phyloP scores from a whole-genome alignment of 2,797 vertebrate genomes.

The Coreius guichenoti region DNA sequence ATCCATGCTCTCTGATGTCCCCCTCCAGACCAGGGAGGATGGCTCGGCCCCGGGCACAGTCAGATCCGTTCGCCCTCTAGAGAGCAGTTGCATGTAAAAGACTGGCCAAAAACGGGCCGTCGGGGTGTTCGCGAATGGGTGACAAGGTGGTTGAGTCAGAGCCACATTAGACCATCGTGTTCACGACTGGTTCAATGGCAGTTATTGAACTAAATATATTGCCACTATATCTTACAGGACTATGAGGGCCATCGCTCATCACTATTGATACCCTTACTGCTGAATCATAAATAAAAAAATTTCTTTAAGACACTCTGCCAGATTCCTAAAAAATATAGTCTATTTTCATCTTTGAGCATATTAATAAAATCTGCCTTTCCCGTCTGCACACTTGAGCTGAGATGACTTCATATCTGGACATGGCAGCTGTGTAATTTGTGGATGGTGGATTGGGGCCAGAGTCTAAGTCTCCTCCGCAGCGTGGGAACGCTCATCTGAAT shows the following conservation, averaged over 20 bases:
- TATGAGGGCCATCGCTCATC: neutral
- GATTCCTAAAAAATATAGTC: constrained; percentile 25
- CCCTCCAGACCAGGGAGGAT: no score
- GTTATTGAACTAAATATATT: neutral
- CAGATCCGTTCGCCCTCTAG: no score
- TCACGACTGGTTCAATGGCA: no score
- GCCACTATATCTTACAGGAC: neutral
- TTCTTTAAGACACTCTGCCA: neutral
- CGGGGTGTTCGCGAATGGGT: no score
- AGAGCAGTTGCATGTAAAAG: no score
- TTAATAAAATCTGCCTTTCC: constrained; percentile 38
- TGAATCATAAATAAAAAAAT: neutral
- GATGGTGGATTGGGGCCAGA: constrained; percentile 60
- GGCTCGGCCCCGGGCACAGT: no score
- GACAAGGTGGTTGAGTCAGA: no score
- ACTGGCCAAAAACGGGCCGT: no score
- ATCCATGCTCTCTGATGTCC: no score
- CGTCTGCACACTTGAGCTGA: constrained; percentile 17
- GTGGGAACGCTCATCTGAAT: constrained; percentile 65
- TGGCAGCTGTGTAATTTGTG: constrained; percentile 64
- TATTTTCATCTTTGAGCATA: constrained; percentile 19
- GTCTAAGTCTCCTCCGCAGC: constrained; percentile 56
- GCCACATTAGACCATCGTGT: no score
- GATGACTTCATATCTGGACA: constrained; percentile 69
- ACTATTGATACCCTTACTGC: neutral